A percentile compares a stretch with the other conserved stretches of the same genome.
Evolutionary conservation across 2,888 invertebrate genomes (phyloP).

Genomic region (Spodoptera littoralis): DNA sequence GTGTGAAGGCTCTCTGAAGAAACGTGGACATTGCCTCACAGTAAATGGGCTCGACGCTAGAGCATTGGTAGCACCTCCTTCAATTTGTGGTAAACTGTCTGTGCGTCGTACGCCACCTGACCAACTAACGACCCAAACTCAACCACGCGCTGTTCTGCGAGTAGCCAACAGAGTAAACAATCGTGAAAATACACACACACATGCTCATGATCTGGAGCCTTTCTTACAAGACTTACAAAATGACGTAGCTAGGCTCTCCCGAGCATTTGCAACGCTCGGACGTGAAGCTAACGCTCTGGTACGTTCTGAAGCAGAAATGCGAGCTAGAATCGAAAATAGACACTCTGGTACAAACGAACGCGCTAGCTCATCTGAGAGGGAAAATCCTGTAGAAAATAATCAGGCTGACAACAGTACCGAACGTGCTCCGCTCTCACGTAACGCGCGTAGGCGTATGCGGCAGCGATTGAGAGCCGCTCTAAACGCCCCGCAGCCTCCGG

Average conservation of each 20-base stretch:
- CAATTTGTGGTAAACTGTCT: constrained; percentile 75
- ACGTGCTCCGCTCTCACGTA: constrained; percentile 68
- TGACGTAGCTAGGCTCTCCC: constrained; percentile 76
- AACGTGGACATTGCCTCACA: constrained; percentile 77
- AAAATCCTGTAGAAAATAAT: constrained; percentile 44
- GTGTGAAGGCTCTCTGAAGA: constrained; percentile 83
- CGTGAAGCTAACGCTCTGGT: constrained; percentile 73
- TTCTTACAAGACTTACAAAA: constrained; percentile 77
- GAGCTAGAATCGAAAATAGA: constrained; percentile 64
- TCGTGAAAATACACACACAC: constrained; percentile 48
- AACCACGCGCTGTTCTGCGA: constrained; percentile 81
- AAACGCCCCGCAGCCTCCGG: constrained; percentile 58
- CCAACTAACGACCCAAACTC: constrained; percentile 67
- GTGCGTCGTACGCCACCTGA: constrained; percentile 77
- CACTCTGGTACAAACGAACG: constrained; percentile 41
- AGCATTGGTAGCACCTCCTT: constrained; percentile 70
- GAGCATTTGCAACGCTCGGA: constrained; percentile 77
- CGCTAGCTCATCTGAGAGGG: constrained; percentile 39
- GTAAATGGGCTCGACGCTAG: constrained; percentile 75
- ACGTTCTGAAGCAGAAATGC: constrained; percentile 72
- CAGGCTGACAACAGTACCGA: constrained; percentile 39
- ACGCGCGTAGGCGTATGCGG: constrained; percentile 78
- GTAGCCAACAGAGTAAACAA: constrained; percentile 77
- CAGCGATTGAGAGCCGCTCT: constrained; percentile 74
- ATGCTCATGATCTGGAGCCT: constrained; percentile 69